Base-by-base conservation (phyloP, 1,140 invertebrate genomes). In the Oedothorax gibbosus region DNA sequence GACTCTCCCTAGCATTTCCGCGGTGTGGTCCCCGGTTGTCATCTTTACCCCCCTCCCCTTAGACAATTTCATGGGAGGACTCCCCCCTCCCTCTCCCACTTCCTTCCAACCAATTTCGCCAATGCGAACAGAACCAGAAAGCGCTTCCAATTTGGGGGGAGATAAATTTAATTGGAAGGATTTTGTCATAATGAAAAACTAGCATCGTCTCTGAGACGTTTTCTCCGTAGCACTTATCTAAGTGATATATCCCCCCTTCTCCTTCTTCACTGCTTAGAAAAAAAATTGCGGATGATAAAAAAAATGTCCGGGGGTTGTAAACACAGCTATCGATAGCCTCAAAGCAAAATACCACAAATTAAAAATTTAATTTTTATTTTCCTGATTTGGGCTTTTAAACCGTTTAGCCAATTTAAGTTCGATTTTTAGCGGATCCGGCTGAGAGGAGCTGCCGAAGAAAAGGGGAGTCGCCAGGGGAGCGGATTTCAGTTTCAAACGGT, bases 181-280 rank as follows among this genome's bases (percentile, higher is more conserved):
- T 73, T 82, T 82, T 82, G 80, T 82, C 80, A 69, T 82, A 82
- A 82, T 84, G 81, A 84, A 84, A 84, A 82, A 82, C 80, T 82
- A 82, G 80, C 73, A 82, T 82, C 69, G 62, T 21, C 69, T 56
- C 51, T 56, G 65, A 57, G 51, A 49, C 80, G 50, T 77, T 20
- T 21, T 8, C 20, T 51, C 50, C 50, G 15, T 18, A 71, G 66
- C 78, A 80, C 66, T 80, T 66, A 80, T 80, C 78, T 82, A 82
- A 82, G 69, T 82, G 80, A 82, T 82, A 82, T 69, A 56, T 73
- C 35, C 69, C 80, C 56, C 65, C 57, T n/a, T 21, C 18, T n/a
- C 15, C 57, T 12, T 53, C 64, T 56, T 69, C 20, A 49, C 66
- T 56, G 7, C 65, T 14, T 57, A 35, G 14, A 14, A 11, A 21